Evolutionary conservation across 1,140 invertebrate species (phyloP).

Genomic region (Pinna nobilis): DNA sequence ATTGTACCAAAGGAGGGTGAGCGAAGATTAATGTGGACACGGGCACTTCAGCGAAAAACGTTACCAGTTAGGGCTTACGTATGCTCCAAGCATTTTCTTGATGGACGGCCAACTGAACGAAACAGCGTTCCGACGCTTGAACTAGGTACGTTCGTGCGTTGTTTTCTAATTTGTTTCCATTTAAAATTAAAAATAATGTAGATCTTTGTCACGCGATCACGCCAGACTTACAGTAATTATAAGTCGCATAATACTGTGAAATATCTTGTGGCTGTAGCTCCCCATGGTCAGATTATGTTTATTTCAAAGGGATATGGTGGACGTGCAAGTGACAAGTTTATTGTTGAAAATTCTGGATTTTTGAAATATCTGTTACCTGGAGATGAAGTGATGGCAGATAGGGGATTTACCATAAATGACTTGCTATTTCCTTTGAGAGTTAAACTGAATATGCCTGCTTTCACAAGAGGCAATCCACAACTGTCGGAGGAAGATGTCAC

Average conservation of each 20-base stretch:
- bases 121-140: neutral
- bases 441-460: conserved; percentile 35
- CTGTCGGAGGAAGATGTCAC: conserved; percentile 59
- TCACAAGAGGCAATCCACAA: conserved; percentile 34
- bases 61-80: neutral
- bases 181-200: too few relatives aligned
- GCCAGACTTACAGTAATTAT: conserved; percentile 31
- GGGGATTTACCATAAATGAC: too few relatives aligned
- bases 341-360: conserved; percentile 34
- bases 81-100: neutral
- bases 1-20: conserved; percentile 2
- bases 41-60: neutral
- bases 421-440: conserved; percentile 7
- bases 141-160: conserved; percentile 1
- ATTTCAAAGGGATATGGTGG: conserved; percentile 39
- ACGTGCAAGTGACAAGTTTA: conserved; percentile 40
- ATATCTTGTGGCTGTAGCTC: conserved; percentile 37
- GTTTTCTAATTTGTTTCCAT: too few relatives aligned
- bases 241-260: conserved; percentile 38
- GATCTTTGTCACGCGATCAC: too few relatives aligned
- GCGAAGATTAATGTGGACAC: conserved; percentile 1
- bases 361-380: conserved; percentile 30
- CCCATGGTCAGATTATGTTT: conserved; percentile 32
- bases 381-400: conserved; percentile 32
- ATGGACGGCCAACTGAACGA: neutral